phyloP scores from a whole-genome alignment of 2,113 vertebrate genomes.

The Indicator indicator region DNA sequence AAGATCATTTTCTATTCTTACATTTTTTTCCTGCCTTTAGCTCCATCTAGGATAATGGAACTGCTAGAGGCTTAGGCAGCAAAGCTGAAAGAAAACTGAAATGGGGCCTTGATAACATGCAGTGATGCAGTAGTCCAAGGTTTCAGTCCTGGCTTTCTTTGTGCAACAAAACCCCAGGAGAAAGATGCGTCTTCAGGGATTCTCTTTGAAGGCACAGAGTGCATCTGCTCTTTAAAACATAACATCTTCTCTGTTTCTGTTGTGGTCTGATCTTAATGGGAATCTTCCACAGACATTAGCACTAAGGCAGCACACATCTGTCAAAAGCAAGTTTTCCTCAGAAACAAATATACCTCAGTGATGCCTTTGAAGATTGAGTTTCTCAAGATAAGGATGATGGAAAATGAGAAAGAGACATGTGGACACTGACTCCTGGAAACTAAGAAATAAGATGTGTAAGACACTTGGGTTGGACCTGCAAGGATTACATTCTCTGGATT shows the following conservation, averaged over 20 bases:
- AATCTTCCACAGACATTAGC: not conserved
- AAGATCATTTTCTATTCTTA: slow-evolving; percentile 46
- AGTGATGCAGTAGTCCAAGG: not conserved
- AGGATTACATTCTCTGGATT: not conserved
- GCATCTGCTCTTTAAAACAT: not conserved
- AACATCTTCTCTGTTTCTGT: not conserved
- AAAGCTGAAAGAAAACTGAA: not conserved
- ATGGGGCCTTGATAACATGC: not conserved
- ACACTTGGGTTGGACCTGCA: not conserved
- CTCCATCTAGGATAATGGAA: not conserved
- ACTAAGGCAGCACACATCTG: not conserved
- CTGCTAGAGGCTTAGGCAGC: not conserved
- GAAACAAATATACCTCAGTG: not conserved
- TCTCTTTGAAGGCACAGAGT: not conserved
- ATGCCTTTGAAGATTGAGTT: not conserved
- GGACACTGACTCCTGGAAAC: not conserved
- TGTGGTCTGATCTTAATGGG: not conserved
- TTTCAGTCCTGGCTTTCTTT: not conserved
- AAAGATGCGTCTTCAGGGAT: not conserved
- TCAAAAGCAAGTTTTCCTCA: not conserved
- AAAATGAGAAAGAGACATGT: not conserved
- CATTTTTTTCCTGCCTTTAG: slow-evolving; percentile 23
- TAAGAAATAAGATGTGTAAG: not conserved
- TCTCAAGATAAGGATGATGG: not conserved
- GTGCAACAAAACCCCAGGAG: not conserved